A percentile compares a stretch with the other conserved stretches of the same genome.
Conservation (phyloP, 2,888 invertebrate species). For the Apamea crenata region DNA sequence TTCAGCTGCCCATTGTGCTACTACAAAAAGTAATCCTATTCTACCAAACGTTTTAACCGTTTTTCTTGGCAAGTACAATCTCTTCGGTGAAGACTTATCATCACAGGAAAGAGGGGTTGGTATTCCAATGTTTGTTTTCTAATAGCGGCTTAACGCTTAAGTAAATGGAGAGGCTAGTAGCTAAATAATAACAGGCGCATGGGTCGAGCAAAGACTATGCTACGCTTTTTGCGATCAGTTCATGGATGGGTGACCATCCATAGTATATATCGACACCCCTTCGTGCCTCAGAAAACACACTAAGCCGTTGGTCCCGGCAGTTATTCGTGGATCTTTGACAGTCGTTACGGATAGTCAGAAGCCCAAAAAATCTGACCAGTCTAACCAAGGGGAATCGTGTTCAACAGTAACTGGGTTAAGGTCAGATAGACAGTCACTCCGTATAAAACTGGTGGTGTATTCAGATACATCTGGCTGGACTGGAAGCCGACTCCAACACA, state of each 20-base stretch:
- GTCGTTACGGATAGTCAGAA: neutral
- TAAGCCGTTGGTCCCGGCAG: too few relatives aligned
- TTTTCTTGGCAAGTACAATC: neutral
- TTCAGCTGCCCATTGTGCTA: conserved; percentile 10
- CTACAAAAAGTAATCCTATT: neutral
- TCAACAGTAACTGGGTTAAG: too few relatives aligned
- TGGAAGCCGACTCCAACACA: too few relatives aligned
- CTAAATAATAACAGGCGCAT: neutral
- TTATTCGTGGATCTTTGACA: neutral
- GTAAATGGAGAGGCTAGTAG: neutral
- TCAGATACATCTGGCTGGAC: too few relatives aligned
- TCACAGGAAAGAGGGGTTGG: neutral
- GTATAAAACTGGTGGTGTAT: too few relatives aligned
- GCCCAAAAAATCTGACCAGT: neutral
- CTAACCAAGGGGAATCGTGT: neutral
- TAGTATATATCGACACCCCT: too few relatives aligned
- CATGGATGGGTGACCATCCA: too few relatives aligned
- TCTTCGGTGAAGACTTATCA: neutral
- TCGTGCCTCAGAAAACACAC: too few relatives aligned
- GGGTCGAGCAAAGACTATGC: too few relatives aligned
- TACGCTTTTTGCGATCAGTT: too few relatives aligned
- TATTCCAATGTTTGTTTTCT: neutral
- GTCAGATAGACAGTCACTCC: too few relatives aligned
- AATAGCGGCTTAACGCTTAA: neutral
- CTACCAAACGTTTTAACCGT: neutral